Evolutionary conservation across 2,113 vertebrate species (phyloP), one percentile per base, ranked within the genome.

Genomic region (Saccopteryx bilineata): DNA sequence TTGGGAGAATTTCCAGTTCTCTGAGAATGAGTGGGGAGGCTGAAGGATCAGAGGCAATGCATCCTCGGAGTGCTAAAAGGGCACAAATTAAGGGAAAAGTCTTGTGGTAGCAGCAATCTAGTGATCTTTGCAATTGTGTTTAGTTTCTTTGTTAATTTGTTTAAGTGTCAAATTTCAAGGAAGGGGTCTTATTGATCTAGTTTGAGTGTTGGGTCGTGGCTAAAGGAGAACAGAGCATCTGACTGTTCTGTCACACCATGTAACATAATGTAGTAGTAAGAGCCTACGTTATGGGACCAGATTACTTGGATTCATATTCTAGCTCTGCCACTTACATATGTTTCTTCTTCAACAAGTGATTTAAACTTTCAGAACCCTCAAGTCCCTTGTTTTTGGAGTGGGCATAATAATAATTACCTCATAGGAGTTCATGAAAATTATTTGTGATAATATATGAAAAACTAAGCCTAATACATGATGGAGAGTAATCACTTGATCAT

Each of bases 341-440:
- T 75, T 93, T 96, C 56, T 61, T 17, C 31, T 89, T 50, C 60
- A 54, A 66, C 12, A 78, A 61, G 76, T 81, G 46, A 58, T 86
- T 91, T 89, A 61, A 63, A 5, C 48, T 84, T 68, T 23, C 9
- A 72, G 18, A 89, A n/a, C 21, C 19, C 52, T 85, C 26, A 39
- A 52, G 19, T 13, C 33, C 71, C 46, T 69, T 15, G 1, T 28
- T 74, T 88, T 52, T 74, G 39, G 76, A 94, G 48, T 18, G 0
- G 52, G 15, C 23, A 52, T 56, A 48, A 10, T 78, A 75, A 68
- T 31, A 26, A 69, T 90, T 92, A 46, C 28, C n/a, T 82, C 24
- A 12, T 14, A 68, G 39, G 18, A 76, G 21, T 23, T 71, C 18
- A 23, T 56, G 48, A 91, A 80, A 88, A 75, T n/a, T 52, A 28